Base-by-base conservation (phyloP, 2,113 vertebrate species). In the Forbesichthys papilliferus region DNA sequence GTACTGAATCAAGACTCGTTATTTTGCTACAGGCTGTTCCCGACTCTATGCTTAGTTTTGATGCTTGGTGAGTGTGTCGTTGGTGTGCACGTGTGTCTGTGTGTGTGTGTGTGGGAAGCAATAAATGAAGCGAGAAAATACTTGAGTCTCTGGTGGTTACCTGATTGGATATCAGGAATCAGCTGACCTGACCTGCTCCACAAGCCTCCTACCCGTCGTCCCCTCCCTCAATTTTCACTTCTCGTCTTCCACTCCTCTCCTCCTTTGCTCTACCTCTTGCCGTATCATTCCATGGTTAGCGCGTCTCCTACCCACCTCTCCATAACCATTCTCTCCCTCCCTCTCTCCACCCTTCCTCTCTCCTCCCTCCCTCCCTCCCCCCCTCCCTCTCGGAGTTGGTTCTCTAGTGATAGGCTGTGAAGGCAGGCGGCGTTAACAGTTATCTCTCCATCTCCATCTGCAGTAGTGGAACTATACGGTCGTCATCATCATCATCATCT, bases 361-460 rank as follows among this genome's bases (percentile, higher is more conserved):
- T 54, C 60, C 64, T 69, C 68, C 73, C 66, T 54, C 66, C 66
- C 67, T 71, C 65, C 34, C 75, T 73, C 68, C 7, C 62, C 18
- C 71, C 52, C 91, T 87, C 90, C 87, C 89, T 85, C 86, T 51
- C 66, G 83, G 73, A 86, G 78, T 79, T 90, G 89, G 86, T 94
- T 93, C 85, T 84, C 90, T 93, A 93, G 93, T 93, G 96, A 96
- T 96, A 96, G 96, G 95, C 93, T 95, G 93, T 92, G 92, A 94
- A 92, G 94, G 94, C 95, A 94, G 94, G 95, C 95, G 87, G 93
- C 92, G 90, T 95, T 95, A 93, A 91, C 93, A 95, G 93, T 94
- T 8, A 42, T 42, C 36, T 42, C 36, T 42, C 36, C 36, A 92
- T 92, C 93, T 93, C 95, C 94, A 94, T 94, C 95, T 91, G 88